A percentile compares a stretch with the other conserved stretches of the same genome.
These are phyloP conservation scores for Gymnodraco acuticeps DNA, from an alignment of 2,797 vertebrate species.

Conservation along the genomic window DNA sequence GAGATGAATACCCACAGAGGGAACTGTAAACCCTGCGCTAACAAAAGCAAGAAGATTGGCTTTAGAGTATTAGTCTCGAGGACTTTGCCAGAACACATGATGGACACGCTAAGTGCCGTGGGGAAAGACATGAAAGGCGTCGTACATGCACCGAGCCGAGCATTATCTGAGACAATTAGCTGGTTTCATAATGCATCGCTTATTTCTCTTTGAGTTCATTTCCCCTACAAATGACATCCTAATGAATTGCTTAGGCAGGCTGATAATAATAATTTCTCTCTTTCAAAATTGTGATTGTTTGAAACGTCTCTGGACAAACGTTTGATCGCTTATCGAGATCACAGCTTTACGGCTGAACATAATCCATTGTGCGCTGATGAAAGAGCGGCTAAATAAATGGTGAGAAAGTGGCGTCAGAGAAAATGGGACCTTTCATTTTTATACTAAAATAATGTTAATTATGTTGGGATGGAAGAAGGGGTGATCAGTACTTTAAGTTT, in stretches of 20 bases:
- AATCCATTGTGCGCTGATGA: conserved; percentile 73
- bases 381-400: conserved; percentile 71
- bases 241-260: conserved; percentile 68
- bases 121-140: conserved; percentile 43
- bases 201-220: conserved; percentile 63
- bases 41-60: no score
- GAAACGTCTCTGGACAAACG: conserved; percentile 69
- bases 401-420: conserved; percentile 66
- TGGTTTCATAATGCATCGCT: conserved; percentile 45
- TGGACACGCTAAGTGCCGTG: conserved; percentile 28
- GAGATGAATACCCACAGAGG: conserved; percentile 20
- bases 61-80: no score
- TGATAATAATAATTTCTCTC: conserved; percentile 63
- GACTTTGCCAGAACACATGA: conserved; percentile 30
- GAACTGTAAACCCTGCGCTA: background rate
- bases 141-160: background rate
- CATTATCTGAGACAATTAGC: conserved; percentile 63
- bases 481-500: conserved; percentile 35
- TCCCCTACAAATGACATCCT: conserved; percentile 55
- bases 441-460: conserved; percentile 49
- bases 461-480: background rate
- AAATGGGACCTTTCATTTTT: conserved; percentile 63
- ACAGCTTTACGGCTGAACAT: conserved; percentile 65
- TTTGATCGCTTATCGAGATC: conserved; percentile 71
- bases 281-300: conserved; percentile 66